A percentile compares a stretch with the other conserved stretches of the same genome.
Evolutionary conservation across 1,140 invertebrate genomes (phyloP).

Genomic region (Drosophila ercepeae): DNA sequence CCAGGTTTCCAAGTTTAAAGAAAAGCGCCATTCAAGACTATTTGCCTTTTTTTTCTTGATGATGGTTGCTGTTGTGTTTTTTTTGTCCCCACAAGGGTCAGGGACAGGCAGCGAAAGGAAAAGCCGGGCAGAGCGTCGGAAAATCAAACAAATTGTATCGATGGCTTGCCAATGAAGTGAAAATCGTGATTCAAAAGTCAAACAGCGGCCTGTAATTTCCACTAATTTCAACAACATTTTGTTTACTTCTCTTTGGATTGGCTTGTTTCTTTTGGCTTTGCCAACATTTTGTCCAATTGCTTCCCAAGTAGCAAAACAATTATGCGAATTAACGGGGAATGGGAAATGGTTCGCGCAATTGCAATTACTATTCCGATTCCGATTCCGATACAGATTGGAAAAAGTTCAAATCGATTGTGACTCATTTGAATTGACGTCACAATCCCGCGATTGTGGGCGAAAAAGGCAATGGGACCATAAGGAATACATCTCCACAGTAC

Average conservation of each 20-base stretch:
- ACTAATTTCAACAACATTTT: constrained; percentile 54
- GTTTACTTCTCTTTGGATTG: not conserved
- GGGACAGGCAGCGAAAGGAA: constrained; percentile 37
- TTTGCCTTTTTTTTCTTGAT: constrained; percentile 1
- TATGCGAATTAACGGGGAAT: constrained; percentile 34
- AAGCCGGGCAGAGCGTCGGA: constrained; percentile 1
- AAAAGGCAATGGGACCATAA: constrained; percentile 29
- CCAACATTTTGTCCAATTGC: constrained; percentile 53
- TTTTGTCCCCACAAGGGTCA: constrained; percentile 38
- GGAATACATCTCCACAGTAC: constrained; percentile 13
- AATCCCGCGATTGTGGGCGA: not conserved
- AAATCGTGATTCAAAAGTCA: constrained; percentile 56
- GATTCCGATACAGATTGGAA: constrained; percentile 7
- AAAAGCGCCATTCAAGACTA: constrained; percentile 36
- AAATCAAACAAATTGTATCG: constrained; percentile 51
- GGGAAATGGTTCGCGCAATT: constrained; percentile 14
- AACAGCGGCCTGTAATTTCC: constrained; percentile 57
- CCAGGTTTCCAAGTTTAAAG: constrained; percentile 25
- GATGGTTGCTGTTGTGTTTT: not conserved
- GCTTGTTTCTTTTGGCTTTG: constrained; percentile 5
- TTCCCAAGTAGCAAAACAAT: constrained; percentile 58
- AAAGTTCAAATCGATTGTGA: constrained; percentile 36
- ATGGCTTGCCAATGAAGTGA: constrained; percentile 55
- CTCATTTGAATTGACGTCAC: constrained; percentile 46
- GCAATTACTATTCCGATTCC: not conserved